Evolutionary conservation across 2,888 invertebrate species (phyloP), one percentile per base, ranked within the genome.

Genomic region (Aproaerema taeniolella): DNA sequence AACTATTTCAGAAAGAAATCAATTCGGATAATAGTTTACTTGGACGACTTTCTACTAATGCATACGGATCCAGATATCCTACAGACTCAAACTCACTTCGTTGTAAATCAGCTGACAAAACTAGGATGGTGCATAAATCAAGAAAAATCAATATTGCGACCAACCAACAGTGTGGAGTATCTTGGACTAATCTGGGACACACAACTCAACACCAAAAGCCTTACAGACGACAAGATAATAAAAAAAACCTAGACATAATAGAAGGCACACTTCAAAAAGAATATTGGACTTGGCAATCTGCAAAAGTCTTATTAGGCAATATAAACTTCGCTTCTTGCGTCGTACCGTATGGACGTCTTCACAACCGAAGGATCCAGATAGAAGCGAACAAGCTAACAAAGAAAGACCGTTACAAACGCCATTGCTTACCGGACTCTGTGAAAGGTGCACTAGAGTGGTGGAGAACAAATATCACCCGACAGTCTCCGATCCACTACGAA

Each of bases 71-170:
- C n/a, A n/a, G n/a, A n/a, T n/a, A n/a, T n/a, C n/a, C n/a, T n/a
- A n/a, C n/a, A n/a, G n/a, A n/a, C n/a, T n/a, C n/a, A n/a, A n/a
- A n/a, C n/a, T n/a, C n/a, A n/a, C n/a, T n/a, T n/a, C n/a, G 12
- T 6, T 31, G 39, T n/a, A n/a, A n/a, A n/a, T n/a, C n/a, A n/a
- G n/a, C n/a, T n/a, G n/a, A n/a, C n/a, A n/a, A n/a, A n/a, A n/a
- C n/a, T n/a, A n/a, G n/a, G 55, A 0, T 52, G 49, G 51, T 30
- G 14, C 1, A 13, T 55, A 17, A 55, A 53, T 31, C 5, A 2
- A 6, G 9, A 40, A 20, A 52, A 55, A 28, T 46, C 52, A 2
- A 1, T 32, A 1, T 6, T 31, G 6, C 16, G 2, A 1, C 48
- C 48, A 14, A 13, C 43, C 1, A 31, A 31, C 2, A 8, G 5